These are phyloP conservation scores for Sphecodes monilicornis DNA, from an alignment of 2,888 invertebrate species.

Conservation along the genomic window DNA sequence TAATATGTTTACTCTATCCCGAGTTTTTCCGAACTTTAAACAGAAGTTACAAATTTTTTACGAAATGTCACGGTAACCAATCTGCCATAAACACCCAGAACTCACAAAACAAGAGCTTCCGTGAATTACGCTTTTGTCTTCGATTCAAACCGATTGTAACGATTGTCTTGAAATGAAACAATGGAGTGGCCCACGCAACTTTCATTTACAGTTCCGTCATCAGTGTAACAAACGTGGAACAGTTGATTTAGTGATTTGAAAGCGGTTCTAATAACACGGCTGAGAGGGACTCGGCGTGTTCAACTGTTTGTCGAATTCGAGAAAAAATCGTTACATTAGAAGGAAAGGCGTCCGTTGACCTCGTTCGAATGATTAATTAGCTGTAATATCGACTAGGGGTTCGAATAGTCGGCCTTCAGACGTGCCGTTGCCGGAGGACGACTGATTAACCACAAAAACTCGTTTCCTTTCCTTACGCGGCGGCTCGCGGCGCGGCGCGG, in stretches of 20 bases:
- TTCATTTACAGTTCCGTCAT: conserved; percentile 6
- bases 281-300: background rate
- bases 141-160: background rate
- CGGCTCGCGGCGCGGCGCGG: background rate
- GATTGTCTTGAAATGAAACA: background rate
- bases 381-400: conserved; percentile 63
- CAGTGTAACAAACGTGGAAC: background rate
- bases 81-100: background rate
- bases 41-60: too few species aligned
- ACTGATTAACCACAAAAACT: conserved; percentile 67
- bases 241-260: background rate
- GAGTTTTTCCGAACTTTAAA: background rate
- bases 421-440: conserved; percentile 38
- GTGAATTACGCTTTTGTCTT: background rate
- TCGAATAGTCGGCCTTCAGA: conserved; percentile 51
- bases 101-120: background rate
- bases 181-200: conserved; percentile 3
- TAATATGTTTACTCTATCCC: background rate
- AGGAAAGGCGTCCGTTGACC: conserved; percentile 61
- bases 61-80: background rate
- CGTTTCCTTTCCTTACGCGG: conserved; percentile 53
- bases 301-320: background rate
- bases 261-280: background rate
- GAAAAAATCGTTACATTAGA: conserved; percentile 55
- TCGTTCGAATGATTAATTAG: conserved; percentile 75